These are phyloP conservation scores for Cardiocondyla obscurior DNA, from an alignment of 1,140 invertebrate species.

Conservation along the genomic window DNA sequence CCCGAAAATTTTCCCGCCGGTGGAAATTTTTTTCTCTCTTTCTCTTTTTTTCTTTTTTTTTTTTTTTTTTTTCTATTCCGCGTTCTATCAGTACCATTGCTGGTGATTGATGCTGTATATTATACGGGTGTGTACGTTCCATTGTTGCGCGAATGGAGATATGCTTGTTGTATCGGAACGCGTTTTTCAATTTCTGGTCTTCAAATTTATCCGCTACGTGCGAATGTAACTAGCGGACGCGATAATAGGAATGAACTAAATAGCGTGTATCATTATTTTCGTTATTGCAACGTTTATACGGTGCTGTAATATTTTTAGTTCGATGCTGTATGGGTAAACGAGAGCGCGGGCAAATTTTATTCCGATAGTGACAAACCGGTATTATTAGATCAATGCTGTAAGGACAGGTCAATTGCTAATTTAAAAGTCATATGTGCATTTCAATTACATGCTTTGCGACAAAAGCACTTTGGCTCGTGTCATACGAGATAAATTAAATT, in stretches of 20 bases:
- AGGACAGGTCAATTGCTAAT: slow-evolving; percentile 26
- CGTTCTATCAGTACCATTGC: not conserved
- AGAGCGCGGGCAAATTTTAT: not conserved
- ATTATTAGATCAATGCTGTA: slow-evolving; percentile 34
- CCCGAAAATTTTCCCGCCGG: not conserved
- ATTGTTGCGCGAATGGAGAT: not conserved
- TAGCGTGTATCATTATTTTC: not conserved
- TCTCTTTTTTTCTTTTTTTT: not conserved
- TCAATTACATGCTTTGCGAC: not conserved
- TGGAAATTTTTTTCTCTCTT: not conserved
- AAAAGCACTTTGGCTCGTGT: not conserved
- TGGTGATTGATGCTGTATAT: not conserved
- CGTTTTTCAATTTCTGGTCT: not conserved
- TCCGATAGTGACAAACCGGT: not conserved
- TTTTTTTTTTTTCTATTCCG: not conserved
- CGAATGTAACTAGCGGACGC: no score
- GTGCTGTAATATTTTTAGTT: slow-evolving; percentile 13
- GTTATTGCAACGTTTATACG: not conserved
- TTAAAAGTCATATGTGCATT: not conserved
- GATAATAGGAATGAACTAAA: not conserved
- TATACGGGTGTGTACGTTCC: not conserved
- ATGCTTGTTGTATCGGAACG: not conserved
- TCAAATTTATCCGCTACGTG: not conserved
- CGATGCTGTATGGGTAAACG: not conserved
- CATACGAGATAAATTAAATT: not conserved